Evolutionary conservation across 2,113 vertebrate species (phyloP).

Genomic region (Morone chrysops): DNA sequence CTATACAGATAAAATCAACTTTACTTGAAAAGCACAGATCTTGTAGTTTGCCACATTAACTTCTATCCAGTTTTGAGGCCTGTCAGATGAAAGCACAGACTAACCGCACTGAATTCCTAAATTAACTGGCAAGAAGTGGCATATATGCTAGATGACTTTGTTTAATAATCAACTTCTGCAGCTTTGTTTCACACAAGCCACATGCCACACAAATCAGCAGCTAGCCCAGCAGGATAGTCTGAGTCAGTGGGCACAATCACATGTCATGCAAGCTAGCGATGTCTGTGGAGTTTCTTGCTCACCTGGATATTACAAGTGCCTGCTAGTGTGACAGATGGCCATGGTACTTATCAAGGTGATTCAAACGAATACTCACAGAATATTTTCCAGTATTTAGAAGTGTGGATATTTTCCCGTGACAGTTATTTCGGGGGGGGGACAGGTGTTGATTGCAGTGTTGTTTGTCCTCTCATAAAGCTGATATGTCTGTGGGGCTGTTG

Average conservation of each 20-base stretch:
- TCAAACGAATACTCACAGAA: conserved; percentile 25
- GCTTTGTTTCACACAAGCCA: conserved; percentile 37
- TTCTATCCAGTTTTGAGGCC: background rate
- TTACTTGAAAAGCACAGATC: background rate
- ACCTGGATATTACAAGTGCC: conserved; percentile 49
- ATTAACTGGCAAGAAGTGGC: background rate
- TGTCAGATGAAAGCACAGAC: conserved; percentile 12
- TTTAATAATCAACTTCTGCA: conserved; percentile 17
- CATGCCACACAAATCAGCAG: conserved; percentile 28
- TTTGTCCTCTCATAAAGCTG: conserved; percentile 42
- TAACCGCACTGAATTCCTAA: background rate
- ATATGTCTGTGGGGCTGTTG: conserved; percentile 48
- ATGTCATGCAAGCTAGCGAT: background rate
- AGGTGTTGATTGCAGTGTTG: conserved; percentile 54
- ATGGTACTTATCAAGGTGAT: conserved; percentile 55
- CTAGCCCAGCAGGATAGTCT: conserved; percentile 42
- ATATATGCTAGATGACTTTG: conserved; percentile 36
- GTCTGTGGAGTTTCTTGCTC: conserved; percentile 29
- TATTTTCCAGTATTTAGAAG: background rate
- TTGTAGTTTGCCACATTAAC: background rate
- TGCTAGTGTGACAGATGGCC: conserved; percentile 67
- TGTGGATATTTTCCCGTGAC: background rate
- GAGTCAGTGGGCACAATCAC: conserved; percentile 38
- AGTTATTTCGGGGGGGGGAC: conserved; percentile 38
- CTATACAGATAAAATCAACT: background rate